phyloP scores from a whole-genome alignment of 1,140 invertebrate genomes.

The Drosophila teissieri region DNA sequence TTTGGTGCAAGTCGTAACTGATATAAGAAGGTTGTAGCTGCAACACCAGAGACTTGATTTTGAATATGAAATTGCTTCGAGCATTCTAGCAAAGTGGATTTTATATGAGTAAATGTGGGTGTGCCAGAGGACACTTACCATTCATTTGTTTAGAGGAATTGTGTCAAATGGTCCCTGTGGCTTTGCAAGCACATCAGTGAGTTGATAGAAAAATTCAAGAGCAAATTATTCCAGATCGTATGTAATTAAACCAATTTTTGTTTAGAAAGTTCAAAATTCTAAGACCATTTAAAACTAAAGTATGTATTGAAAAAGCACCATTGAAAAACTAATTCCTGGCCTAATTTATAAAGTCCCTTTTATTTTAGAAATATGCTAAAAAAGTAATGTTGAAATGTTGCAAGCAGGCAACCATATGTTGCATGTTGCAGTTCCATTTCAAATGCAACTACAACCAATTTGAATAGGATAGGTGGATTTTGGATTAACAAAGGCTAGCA shows the following conservation, averaged over 20 bases:
- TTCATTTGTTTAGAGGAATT: conserved; percentile 33
- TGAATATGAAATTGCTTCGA: conserved; percentile 34
- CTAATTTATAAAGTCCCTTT: not conserved
- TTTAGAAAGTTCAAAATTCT: too few species aligned
- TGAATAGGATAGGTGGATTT: too few species aligned
- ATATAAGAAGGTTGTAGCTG: conserved; percentile 1
- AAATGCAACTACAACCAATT: not conserved
- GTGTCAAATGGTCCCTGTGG: conserved; percentile 32
- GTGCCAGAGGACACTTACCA: conserved; percentile 25
- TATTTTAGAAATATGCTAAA: not conserved
- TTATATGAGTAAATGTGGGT: conserved; percentile 29
- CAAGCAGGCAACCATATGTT: not conserved
- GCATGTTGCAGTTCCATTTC: conserved; percentile 1
- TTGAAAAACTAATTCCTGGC: not conserved
- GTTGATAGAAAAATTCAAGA: conserved; percentile 20
- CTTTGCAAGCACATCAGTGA: conserved; percentile 20
- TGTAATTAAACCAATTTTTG: conserved; percentile 3
- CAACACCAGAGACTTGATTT: conserved; percentile 19
- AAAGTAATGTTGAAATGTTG: not conserved
- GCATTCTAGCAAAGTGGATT: conserved; percentile 21
- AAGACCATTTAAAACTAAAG: not conserved
- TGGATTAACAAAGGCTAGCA: too few species aligned
- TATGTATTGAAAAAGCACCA: not conserved
- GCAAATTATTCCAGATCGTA: too few species aligned
- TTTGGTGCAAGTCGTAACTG: not conserved